A percentile compares a stretch with the other conserved stretches of the same genome.
phyloP scores from a whole-genome alignment of 2,888 invertebrate species.

The Norana najaformis region DNA sequence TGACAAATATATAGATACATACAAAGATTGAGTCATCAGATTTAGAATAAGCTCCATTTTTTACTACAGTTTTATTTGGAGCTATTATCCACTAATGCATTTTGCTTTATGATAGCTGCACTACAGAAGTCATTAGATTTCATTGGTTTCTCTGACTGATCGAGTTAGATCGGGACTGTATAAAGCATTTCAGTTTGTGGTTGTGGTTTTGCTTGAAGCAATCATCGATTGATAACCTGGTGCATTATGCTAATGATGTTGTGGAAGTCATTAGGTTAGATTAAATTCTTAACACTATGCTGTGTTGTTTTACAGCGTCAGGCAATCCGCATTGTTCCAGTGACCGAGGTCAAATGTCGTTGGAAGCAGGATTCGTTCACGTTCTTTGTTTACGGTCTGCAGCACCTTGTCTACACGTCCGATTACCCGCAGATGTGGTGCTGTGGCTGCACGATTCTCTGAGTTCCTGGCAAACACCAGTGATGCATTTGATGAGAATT shows the following conservation, averaged over 20 bases:
- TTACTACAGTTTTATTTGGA: too few species aligned
- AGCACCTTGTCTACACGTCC: constrained; percentile 59
- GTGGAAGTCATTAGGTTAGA: too few species aligned
- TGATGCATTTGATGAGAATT: background rate
- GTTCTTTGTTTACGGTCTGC: constrained; percentile 62
- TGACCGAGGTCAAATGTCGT: constrained; percentile 57
- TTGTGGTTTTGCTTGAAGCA: too few species aligned
- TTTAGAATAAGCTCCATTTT: too few species aligned
- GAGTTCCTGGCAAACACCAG: background rate
- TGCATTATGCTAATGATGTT: too few species aligned
- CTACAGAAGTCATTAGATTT: too few species aligned
- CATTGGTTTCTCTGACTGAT: background rate
- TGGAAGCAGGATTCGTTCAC: constrained; percentile 53
- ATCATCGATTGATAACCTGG: too few species aligned
- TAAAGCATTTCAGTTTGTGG: too few species aligned
- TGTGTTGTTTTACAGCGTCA: constrained; percentile 53
- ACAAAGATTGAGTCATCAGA: too few species aligned
- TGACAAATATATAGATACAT: background rate
- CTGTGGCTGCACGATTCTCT: constrained; percentile 58
- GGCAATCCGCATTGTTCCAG: constrained; percentile 59
- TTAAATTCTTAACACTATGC: background rate
- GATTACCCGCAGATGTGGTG: constrained; percentile 62
- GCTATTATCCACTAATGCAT: too few species aligned
- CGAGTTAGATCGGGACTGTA: too few species aligned
- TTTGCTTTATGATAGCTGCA: too few species aligned